Base-by-base conservation (phyloP, 2,888 invertebrate genomes). In the Sesamia inferens region DNA sequence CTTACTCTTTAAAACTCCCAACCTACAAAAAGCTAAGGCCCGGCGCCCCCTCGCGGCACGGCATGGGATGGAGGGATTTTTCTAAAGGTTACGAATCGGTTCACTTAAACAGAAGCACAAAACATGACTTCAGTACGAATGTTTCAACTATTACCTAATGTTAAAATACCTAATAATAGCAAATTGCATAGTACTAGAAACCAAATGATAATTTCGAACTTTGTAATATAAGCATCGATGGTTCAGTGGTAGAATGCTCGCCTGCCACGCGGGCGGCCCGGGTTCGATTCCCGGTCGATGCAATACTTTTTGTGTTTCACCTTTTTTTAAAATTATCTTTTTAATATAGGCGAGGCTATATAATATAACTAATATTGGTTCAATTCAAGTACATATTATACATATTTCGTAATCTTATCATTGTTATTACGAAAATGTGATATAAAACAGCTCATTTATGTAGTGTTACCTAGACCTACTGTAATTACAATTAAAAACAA, bases 181-280 rank as follows among this genome's bases (percentile, higher is more conserved):
- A 0, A 7, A 61, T 13, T 11, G 19, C 13, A 24, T 4, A 7
- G 2, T 22, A 55, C 13, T 44, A n/a, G n/a, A 44, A 42, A 24
- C 0, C 0, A 8, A 31, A 24, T 11, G 0, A 24, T 13, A 19
- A 77, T 68, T 74, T 73, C 4, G 3, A 5, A 0, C 0, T 0
- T 0, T 0, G 0, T 0, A 0, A 0, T 44, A 75, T 58, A 62
- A 95, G 96, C 96, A 96, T 96, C 96, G 96, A 95, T 96, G 96
- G 96, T 96, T 96, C 96, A 96, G 96, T 96, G 96, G 96, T 96
- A 96, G 96, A 96, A 96, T 96, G 96, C 96, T 96, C 96, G 96
- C 96, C 96, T 96, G 96, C 96, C 96, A 96, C 96, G 96, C 96
- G 96, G 96, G 94, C 93, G 93, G 93, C 93, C 93, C 94, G 94